Base-by-base conservation (phyloP, 2,888 invertebrate genomes). In the Nowickia ferox region DNA sequence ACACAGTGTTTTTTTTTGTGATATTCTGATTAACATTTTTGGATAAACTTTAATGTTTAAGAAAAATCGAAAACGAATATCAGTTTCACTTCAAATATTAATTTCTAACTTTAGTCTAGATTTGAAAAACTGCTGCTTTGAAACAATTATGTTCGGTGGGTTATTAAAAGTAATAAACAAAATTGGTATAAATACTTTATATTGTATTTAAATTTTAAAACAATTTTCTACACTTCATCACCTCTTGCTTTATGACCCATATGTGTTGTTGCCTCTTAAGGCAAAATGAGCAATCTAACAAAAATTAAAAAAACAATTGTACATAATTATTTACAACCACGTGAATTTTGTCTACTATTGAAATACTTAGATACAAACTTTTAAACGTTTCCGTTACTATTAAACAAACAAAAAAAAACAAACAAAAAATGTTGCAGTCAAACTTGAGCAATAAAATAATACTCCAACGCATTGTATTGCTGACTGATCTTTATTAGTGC, bases 271-370 rank as follows among this genome's bases (percentile, higher is more conserved):
- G 40, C 77, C 72, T 46, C 69, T 68, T 68, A 40, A 59, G 51
- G 48, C 48, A 42, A 38, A 0, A 40, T 17, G 65, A 63, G 63
- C 68, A 75, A 81, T 57, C 57, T 72, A 57, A 71, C 57, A 57
- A 61, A 82, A 30, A 76, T 55, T 61, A 57, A 83, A 63, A 57
- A 59, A 84, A 61, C 84, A 81, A 75, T 81, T 81, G 68, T 30
- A 61, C 61, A 68, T 81, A 81, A 75, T 75, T 81, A 75, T 68
- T 75, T 69, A 81, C 81, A 81, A 68, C 81, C 61, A 75, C 74
- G 44, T 68, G 61, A 44, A 81, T 51, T 57, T 40, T 13, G 40
- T 69, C 48, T 48, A 48, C 15, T 15, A 48, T 13, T 48, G 15
- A 13, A 48, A 48, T 48, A 13, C 6, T 15, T 48, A 48, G 0